Evolutionary conservation across 2,888 invertebrate species (phyloP).

Genomic region (Pristionchus maxplancki): DNA sequence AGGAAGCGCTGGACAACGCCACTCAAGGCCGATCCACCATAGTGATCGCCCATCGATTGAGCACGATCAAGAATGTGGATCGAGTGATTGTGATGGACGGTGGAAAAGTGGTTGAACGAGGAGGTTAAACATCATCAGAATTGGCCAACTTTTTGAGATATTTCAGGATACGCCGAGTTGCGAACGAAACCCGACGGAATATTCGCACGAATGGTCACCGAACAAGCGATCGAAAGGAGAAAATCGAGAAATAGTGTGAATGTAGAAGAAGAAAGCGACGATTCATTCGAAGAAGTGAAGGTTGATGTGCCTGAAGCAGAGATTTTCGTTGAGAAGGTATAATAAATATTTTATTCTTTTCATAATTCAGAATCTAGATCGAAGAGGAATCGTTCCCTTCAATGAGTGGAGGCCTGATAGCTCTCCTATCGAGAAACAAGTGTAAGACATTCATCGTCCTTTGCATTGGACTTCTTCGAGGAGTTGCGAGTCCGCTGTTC

Average conservation of each 20-base stretch:
- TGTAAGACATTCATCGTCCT: neutral
- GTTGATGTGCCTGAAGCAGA: neutral
- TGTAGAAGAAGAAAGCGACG: conserved; percentile 7
- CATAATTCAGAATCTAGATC: neutral
- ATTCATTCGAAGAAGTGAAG: neutral
- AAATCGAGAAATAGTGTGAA: conserved; percentile 23
- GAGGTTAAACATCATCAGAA: neutral
- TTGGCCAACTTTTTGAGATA: no score
- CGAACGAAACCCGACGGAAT: neutral
- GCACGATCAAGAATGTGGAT: neutral
- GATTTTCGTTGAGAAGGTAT: neutral
- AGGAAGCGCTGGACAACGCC: conserved; percentile 2
- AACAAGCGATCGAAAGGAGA: neutral
- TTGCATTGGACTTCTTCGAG: neutral
- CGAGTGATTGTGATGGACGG: neutral
- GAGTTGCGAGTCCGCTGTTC: neutral
- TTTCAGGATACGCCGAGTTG: neutral
- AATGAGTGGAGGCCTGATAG: neutral
- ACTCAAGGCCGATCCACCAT: neutral
- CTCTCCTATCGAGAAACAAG: neutral
- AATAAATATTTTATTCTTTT: neutral
- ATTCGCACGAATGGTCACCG: conserved; percentile 23
- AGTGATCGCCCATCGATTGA: conserved; percentile 8
- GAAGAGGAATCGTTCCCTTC: neutral
- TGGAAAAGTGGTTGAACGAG: neutral